These are phyloP conservation scores for Gila robusta DNA, from an alignment of 2,797 vertebrate genomes.

Conservation along the genomic window DNA sequence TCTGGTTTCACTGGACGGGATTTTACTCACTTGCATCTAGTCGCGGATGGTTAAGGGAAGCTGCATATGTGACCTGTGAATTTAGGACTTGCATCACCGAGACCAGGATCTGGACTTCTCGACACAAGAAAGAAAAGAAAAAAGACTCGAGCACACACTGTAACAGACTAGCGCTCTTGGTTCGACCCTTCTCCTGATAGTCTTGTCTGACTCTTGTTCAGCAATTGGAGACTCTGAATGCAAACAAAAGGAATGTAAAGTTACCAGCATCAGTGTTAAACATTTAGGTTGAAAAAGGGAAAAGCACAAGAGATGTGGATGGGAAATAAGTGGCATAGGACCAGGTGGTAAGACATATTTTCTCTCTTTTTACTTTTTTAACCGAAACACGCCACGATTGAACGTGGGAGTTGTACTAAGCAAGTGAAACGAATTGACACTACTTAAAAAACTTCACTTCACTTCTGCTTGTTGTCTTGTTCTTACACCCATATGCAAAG, in stretches of 20 bases:
- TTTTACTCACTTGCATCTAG: slow-evolving; percentile 60
- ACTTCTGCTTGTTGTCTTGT: slow-evolving; percentile 62
- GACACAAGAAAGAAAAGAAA: not conserved
- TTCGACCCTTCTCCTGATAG: slow-evolving; percentile 18
- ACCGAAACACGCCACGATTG: slow-evolving; percentile 6
- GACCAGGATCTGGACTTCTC: slow-evolving; percentile 50
- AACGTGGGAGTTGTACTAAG: slow-evolving; percentile 19
- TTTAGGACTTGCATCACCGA: slow-evolving; percentile 40
- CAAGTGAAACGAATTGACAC: slow-evolving; percentile 31
- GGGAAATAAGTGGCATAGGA: slow-evolving; percentile 39
- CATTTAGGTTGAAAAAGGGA: slow-evolving; percentile 31
- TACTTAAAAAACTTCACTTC: slow-evolving; percentile 63
- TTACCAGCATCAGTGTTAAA: slow-evolving; percentile 46
- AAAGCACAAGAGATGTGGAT: slow-evolving; percentile 26
- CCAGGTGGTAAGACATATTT: slow-evolving; percentile 50
- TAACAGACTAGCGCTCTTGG: slow-evolving; percentile 46
- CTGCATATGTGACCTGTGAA: slow-evolving; percentile 47
- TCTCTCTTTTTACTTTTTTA: slow-evolving; percentile 36
- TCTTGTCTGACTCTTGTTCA: slow-evolving; percentile 28
- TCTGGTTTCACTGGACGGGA: slow-evolving; percentile 54
- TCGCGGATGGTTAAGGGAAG: slow-evolving; percentile 45
- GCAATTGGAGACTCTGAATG: slow-evolving; percentile 36
- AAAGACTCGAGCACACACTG: slow-evolving; percentile 44
- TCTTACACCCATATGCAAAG: slow-evolving; percentile 40
- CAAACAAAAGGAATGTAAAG: slow-evolving; percentile 51